A percentile compares a stretch with the other conserved stretches of the same genome.
Conservation (phyloP, 2,113 vertebrate genomes). For the Sebastes fasciatus region DNA sequence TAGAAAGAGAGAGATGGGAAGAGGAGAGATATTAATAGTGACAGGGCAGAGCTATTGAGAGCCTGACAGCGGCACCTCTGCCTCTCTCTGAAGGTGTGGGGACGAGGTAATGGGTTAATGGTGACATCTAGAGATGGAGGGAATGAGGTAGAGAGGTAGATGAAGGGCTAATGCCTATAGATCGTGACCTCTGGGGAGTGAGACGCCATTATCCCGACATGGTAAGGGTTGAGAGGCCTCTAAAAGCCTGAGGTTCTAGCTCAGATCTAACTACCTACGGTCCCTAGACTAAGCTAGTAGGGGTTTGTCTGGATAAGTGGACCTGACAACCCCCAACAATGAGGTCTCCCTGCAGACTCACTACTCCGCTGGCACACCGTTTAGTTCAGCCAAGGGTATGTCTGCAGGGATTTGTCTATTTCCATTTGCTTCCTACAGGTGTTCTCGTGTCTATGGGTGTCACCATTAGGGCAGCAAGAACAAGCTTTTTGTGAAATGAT, state of each 20-base stretch:
- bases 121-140: slow-evolving; percentile 66
- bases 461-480: slow-evolving; percentile 6
- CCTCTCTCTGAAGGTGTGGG: slow-evolving; percentile 64
- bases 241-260: slow-evolving; percentile 74
- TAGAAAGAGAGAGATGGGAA: slow-evolving; percentile 53
- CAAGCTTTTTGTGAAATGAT: background rate
- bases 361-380: slow-evolving; percentile 48
- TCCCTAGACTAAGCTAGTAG: slow-evolving; percentile 44
- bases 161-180: slow-evolving; percentile 70
- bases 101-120: slow-evolving; percentile 68
- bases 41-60: slow-evolving; percentile 74
- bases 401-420: slow-evolving; percentile 62
- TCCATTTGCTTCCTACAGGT: slow-evolving; percentile 41
- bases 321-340: slow-evolving; percentile 67
- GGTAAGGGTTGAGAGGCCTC: slow-evolving; percentile 56
- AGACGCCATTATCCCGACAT: slow-evolving; percentile 70
- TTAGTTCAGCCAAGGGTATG: slow-evolving; percentile 48
- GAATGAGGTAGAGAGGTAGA: slow-evolving; percentile 46
- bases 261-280: slow-evolving; percentile 53
- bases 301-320: slow-evolving; percentile 69
- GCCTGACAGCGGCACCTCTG: slow-evolving; percentile 58
- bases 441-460: slow-evolving; percentile 22
- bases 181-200: slow-evolving; percentile 73
- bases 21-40: slow-evolving; percentile 75
- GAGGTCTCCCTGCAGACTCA: slow-evolving; percentile 56